Conservation (phyloP, 2,888 invertebrate species). For the Lasiommata megera region DNA sequence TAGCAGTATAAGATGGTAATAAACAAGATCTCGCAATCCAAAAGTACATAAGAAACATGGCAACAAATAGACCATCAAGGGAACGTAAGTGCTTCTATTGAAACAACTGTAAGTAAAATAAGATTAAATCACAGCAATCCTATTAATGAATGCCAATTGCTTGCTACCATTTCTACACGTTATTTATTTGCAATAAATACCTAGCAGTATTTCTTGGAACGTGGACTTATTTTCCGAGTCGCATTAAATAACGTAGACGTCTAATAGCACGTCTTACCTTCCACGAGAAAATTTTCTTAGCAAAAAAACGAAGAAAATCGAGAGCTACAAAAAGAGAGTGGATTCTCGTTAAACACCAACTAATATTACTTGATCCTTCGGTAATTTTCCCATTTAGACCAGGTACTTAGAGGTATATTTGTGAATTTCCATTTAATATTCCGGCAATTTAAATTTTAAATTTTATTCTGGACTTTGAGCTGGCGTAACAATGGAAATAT, state of each 20-base stretch:
- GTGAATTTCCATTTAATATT: slow-evolving; percentile 3
- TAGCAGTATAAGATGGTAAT: too few relatives aligned
- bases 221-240: slow-evolving; percentile 3
- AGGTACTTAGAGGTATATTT: not conserved
- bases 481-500: not conserved
- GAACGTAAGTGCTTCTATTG: too few relatives aligned
- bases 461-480: not conserved
- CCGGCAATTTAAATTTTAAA: not conserved
- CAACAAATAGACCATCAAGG: too few relatives aligned
- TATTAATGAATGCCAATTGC: not conserved
- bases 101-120: too few relatives aligned
- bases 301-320: not conserved
- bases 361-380: not conserved
- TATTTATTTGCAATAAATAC: slow-evolving; percentile 4
- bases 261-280: slow-evolving; percentile 2
- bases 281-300: not conserved
- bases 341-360: slow-evolving; percentile 1
- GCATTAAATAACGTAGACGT: slow-evolving; percentile 1
- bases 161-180: not conserved
- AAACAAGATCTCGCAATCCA: too few relatives aligned
- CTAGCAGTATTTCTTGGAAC: not conserved
- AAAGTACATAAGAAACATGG: too few relatives aligned
- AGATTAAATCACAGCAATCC: too few relatives aligned
- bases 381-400: not conserved
- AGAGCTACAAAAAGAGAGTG: slow-evolving; percentile 1